Evolutionary conservation across 2,797 vertebrate species (phyloP), one percentile per base, ranked within the genome.

Genomic region (Spinibarbus caldwelli): DNA sequence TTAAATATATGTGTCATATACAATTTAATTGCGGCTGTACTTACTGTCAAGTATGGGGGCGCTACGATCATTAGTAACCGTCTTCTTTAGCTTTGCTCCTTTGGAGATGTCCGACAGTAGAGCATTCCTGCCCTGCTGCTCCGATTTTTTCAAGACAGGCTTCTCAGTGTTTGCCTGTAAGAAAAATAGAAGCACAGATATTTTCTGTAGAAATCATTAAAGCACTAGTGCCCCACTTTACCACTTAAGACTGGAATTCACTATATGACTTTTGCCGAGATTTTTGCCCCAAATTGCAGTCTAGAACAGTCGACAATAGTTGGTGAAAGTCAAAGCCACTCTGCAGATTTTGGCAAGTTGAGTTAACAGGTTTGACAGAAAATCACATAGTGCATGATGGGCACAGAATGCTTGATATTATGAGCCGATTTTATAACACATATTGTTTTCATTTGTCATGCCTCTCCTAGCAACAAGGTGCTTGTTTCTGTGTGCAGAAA

Each of bases 61-160:
- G 70, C 98, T 99, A 90, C 98, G 95, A 91, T 99, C 98, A 94
- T 98, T 97, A 89, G 98, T 99, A 49, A 97, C 96, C 0, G 97
- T 10, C 91, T 99, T 99, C 94, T 99, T 99, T 34, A 99, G 93
- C 77, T 89, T 96, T 87, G 96, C 14, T 38, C 97, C 97, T 95
- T 98, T 98, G 90, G 5, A 72, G 89, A 99, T 99, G 87, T 99
- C 98, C 0, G 94, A 91, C 72, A 99, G 87, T 10, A 99, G 94
- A 83, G 98, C 97, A 72, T 91, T 96, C 90, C 98, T 92, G 47
- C 97, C 96, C 2, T 95, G 94, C 90, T 97, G 96, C 87, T 97
- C 95, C 0, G 93, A 85, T 64, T 90, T 96, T 87, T 88, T 98
- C 79, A 98, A 92, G 52, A 0, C 0, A 8, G 98, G 97, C 89